Conservation (phyloP, 2,113 vertebrate genomes). For the Planiliza haematocheilus region DNA sequence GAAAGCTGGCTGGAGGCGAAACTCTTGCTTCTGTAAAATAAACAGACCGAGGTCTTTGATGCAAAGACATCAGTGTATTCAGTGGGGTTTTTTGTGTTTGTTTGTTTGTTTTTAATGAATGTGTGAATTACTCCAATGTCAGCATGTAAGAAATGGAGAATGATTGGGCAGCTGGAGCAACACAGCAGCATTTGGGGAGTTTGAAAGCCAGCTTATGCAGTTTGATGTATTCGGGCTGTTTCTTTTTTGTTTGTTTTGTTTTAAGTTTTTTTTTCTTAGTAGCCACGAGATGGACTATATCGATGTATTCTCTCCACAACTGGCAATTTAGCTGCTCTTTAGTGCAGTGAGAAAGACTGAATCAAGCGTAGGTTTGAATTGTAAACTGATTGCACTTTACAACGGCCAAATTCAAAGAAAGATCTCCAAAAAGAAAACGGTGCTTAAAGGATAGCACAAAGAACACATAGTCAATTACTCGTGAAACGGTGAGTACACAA, state of each 20-base stretch:
- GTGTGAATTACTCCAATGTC: background rate
- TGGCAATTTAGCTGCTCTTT: background rate
- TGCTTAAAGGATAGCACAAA: background rate
- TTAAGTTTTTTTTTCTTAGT: background rate
- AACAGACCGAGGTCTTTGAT: slow-evolving; percentile 29
- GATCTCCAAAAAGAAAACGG: background rate
- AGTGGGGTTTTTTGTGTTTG: no score
- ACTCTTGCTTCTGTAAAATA: slow-evolving; percentile 45
- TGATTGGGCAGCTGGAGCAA: slow-evolving; percentile 3
- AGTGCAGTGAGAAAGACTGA: background rate
- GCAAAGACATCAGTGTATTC: slow-evolving; percentile 13
- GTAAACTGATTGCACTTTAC: no score
- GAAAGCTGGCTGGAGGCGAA: slow-evolving; percentile 54
- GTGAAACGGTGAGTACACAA: slow-evolving; percentile 35
- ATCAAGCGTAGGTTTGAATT: background rate
- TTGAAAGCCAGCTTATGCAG: slow-evolving; percentile 7
- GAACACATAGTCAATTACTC: slow-evolving; percentile 19
- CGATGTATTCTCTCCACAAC: background rate
- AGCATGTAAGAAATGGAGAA: slow-evolving; percentile 6
- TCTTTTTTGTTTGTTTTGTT: no score
- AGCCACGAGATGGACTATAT: background rate
- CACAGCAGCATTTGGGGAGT: slow-evolving; percentile 5
- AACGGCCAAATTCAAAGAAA: no score
- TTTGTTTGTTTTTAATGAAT: slow-evolving; percentile 24
- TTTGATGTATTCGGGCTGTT: background rate